Evolutionary conservation across 2,113 vertebrate genomes (phyloP).

Genomic region (Seriola rivoliana): DNA sequence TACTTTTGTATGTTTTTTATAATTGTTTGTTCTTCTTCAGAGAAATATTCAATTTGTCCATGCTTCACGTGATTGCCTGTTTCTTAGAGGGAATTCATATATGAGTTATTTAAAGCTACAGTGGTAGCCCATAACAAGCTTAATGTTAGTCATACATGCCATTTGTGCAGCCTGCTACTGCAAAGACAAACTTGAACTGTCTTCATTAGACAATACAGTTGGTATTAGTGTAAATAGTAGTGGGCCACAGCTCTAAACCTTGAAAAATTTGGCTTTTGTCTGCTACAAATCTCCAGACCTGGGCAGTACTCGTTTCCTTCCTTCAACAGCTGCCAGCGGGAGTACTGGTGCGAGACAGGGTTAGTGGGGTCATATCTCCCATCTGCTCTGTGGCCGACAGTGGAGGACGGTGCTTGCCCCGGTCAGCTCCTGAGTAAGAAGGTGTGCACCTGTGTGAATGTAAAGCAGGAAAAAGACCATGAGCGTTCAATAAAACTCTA

Average conservation of each 20-base stretch:
- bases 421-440: constrained; percentile 20
- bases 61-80: neutral
- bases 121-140: too few species aligned
- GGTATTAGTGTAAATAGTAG: neutral
- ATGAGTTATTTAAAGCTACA: neutral
- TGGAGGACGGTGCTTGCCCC: neutral
- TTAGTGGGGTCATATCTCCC: constrained; percentile 47
- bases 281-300: constrained; percentile 24
- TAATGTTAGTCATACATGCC: neutral
- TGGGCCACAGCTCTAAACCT: neutral
- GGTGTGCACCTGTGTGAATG: constrained; percentile 29
- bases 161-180: neutral
- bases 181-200: neutral
- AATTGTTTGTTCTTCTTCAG: neutral
- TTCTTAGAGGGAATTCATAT: neutral
- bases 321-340: constrained; percentile 12
- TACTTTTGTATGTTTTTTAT: neutral
- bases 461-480: constrained; percentile 15
- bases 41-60: neutral
- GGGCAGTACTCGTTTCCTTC: constrained; percentile 12
- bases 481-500: neutral
- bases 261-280: neutral
- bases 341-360: constrained; percentile 20
- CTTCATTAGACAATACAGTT: neutral
- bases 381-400: constrained; percentile 34